These are phyloP conservation scores for Bubo bubo DNA, from an alignment of 2,113 vertebrate species.

Conservation along the genomic window DNA sequence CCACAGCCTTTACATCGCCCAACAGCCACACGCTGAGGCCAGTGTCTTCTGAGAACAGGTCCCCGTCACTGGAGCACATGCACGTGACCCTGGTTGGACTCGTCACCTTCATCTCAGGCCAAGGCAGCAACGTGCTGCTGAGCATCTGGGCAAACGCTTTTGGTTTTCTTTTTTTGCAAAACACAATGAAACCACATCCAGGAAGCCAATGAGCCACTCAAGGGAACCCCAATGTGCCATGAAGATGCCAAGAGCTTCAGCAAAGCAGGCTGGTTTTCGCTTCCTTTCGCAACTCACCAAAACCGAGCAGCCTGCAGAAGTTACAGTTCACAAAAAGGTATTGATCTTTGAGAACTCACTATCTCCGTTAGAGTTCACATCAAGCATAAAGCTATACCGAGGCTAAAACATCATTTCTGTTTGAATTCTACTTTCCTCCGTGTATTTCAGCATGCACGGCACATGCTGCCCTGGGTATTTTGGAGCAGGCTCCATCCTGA, in stretches of 20 bases:
- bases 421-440: not conserved
- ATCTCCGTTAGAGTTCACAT: not conserved
- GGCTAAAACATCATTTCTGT: not conserved
- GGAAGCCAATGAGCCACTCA: not conserved
- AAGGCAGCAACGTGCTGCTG: not conserved
- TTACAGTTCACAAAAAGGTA: not conserved
- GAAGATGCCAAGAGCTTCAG: not conserved
- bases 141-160: not conserved
- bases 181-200: not conserved
- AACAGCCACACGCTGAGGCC: too few relatives aligned
- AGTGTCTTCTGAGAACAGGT: too few relatives aligned
- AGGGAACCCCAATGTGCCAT: not conserved
- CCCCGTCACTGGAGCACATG: too few relatives aligned
- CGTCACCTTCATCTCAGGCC: not conserved
- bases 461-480: rapidly evolving
- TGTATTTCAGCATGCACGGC: not conserved
- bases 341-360: not conserved
- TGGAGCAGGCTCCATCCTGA: not conserved
- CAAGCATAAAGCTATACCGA: not conserved
- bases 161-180: not conserved
- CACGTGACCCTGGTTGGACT: not conserved
- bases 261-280: not conserved
- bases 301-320: not conserved
- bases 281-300: not conserved
- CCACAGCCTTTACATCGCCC: too few relatives aligned